Evolutionary conservation across 1,140 invertebrate species (phyloP), one percentile per base, ranked within the genome.

Genomic region (Drosophila truncata): DNA sequence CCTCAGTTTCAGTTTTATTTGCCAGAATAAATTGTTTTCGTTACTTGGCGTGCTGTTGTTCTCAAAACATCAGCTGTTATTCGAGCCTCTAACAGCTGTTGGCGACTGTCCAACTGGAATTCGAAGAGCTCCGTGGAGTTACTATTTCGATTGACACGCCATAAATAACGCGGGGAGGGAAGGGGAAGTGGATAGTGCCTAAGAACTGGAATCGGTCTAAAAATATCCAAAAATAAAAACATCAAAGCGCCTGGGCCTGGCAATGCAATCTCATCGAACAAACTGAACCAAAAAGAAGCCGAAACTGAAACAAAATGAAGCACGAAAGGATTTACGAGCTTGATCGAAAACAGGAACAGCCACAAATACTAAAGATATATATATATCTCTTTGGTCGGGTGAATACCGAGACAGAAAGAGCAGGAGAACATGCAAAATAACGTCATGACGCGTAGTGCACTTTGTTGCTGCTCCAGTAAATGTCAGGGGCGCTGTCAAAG

Each of bases 281-380:
- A 65, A 37, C 41, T 35, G 39, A 70, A 44, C 37, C 39, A 67
- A 47, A 67, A 67, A 33, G 35, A 46, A 27, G 16, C 49, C 67
- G 67, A 55, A 44, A 61, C 60, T 57, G 78, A 72, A 74, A 78
- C 59, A 69, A 59, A 61, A 72, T 70, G 59, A 78, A 50, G 83
- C 84, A 88, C 84, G 80, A 90, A 87, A 88, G 84, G 84, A 87
- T 87, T 87, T 87, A 87, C 84, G 84, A 87, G 85, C 85, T 84
- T 88, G 80, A 87, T 87, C 85, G 84, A 84, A 88, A 74, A 72
- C 82, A 85, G 78, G 71, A 80, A 82, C 65, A 73, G 54, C 37
- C 35, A 59, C 63, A 65, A 70, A 82, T 75, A 67, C 37, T 41
- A 23, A 41, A 41, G 20, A 61, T 18, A 13, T 50, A 39, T 31